Evolutionary conservation across 2,888 invertebrate genomes (phyloP), one percentile per base, ranked within the genome.

Genomic region (Lucinisca nassula): DNA sequence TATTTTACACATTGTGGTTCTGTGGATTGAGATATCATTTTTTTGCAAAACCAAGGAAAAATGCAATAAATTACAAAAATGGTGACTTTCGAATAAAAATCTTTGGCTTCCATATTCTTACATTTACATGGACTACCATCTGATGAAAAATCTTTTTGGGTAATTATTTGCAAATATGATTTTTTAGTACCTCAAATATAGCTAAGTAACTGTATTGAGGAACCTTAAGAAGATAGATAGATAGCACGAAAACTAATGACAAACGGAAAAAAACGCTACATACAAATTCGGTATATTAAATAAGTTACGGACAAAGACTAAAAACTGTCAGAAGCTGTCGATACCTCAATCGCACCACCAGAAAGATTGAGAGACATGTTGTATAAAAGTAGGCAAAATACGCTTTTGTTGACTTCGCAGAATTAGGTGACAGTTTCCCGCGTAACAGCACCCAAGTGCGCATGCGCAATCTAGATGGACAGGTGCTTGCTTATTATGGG

Each of bases 321-420:
- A 24, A 27, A n/a, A 6, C 10, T 14, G 30, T 27, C 10, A 4
- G 14, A 58, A 21, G 6, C 10, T 30, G 37, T 70, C 40, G 80
- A 37, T 70, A 92, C 92, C 92, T 92, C 92, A 45, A 93, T 90
- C 32, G 93, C 92, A 58, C 93, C 93, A 74, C 87, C 82, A 35
- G 93, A 90, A n/a, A 93, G 84, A 35, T 87, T 84, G n/a, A 82
- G 38, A 24, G 85, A 35, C 92, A 91, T 91, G 32, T 61, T 89
- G 21, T 24, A 76, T n/a, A 21, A 40, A 45, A 21, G n/a, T 76
- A 2, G 17, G 24, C 2, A 24, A 58, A 67, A 37, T 14, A 67
- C 21, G 17, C 21, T 38, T 51, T 72, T 35, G 51, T 55, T 72
- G 38, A 72, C 6, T 35, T 55, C 58, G 32, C 51, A 37, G 12